Conservation (phyloP, 2,888 invertebrate genomes). For the Mechanitis messenoides region DNA sequence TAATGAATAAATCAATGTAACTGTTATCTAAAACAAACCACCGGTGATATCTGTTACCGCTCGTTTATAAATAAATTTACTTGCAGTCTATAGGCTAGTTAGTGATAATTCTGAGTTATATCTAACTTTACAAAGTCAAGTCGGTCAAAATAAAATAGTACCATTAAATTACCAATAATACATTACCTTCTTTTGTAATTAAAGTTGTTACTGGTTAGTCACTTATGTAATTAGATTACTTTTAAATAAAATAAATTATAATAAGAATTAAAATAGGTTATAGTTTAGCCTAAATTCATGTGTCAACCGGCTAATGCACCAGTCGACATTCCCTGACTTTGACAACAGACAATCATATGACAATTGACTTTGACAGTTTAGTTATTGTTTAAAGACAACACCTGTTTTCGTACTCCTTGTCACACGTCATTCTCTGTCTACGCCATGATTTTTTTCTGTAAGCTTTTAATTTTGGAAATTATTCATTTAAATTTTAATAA, state of each 20-base stretch:
- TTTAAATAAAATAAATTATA: no score
- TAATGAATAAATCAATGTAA: background rate
- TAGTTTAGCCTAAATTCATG: slow-evolving; percentile 5
- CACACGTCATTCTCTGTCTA: no score
- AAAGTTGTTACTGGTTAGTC: background rate
- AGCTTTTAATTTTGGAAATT: no score
- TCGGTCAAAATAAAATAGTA: no score
- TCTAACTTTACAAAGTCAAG: background rate
- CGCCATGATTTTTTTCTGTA: no score
- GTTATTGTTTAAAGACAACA: no score
- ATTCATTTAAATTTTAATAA: no score
- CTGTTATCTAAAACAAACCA: background rate
- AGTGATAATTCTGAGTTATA: slow-evolving; percentile 4
- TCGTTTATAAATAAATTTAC: slow-evolving; percentile 5
- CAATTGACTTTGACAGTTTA: slow-evolving; percentile 2
- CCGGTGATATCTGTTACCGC: background rate
- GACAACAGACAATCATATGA: slow-evolving; percentile 4
- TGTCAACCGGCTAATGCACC: slow-evolving; percentile 5
- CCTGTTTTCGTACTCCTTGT: no score
- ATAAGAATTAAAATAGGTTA: slow-evolving; percentile 7
- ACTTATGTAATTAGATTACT: no score
- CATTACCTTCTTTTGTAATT: slow-evolving; percentile 4
- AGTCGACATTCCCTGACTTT: background rate
- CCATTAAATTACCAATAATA: background rate
- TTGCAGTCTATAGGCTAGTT: background rate